Percentiles rank a stretch among this genome's conserved stretches.
phyloP scores from a whole-genome alignment of 2,113 vertebrate genomes.

The Podilymbus podiceps region DNA sequence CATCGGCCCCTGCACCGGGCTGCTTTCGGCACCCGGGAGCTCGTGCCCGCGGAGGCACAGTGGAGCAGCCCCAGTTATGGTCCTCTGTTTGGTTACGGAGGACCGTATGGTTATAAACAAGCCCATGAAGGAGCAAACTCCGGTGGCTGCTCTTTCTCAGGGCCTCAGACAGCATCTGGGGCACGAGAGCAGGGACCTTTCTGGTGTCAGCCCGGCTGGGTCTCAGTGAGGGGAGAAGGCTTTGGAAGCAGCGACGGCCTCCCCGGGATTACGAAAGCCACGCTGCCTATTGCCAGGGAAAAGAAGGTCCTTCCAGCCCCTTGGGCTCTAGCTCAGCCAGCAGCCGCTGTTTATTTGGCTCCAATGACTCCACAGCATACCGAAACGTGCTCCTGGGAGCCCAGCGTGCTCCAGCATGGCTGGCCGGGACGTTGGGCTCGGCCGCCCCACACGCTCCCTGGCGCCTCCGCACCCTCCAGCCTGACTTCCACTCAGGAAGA shows the following conservation, averaged over 20 bases:
- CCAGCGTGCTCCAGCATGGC: fast-evolving
- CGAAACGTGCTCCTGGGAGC: background rate
- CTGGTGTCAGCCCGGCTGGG: background rate
- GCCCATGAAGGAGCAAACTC: background rate
- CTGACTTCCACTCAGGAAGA: background rate
- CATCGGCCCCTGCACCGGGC: fast-evolving
- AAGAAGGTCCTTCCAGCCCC: background rate
- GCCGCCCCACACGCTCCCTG: fast-evolving
- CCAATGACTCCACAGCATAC: background rate
- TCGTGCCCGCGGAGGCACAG: fast-evolving
- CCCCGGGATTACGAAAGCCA: background rate
- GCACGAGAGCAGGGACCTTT: background rate
- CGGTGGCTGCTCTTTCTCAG: background rate
- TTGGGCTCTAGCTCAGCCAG: background rate
- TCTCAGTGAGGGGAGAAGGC: fast-evolving
- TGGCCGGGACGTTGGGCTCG: fast-evolving
- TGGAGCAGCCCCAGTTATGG: fast-evolving
- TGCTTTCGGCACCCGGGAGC: background rate
- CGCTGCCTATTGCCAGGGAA: background rate
- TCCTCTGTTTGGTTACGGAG: background rate
- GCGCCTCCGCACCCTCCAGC: background rate
- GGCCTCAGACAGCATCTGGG: background rate
- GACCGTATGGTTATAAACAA: background rate
- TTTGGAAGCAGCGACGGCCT: background rate
- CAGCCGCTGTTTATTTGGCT: constrained; percentile 12